Evolutionary conservation across 2,888 invertebrate genomes (phyloP), one percentile per base, ranked within the genome.

Genomic region (Therioaphis trifolii): DNA sequence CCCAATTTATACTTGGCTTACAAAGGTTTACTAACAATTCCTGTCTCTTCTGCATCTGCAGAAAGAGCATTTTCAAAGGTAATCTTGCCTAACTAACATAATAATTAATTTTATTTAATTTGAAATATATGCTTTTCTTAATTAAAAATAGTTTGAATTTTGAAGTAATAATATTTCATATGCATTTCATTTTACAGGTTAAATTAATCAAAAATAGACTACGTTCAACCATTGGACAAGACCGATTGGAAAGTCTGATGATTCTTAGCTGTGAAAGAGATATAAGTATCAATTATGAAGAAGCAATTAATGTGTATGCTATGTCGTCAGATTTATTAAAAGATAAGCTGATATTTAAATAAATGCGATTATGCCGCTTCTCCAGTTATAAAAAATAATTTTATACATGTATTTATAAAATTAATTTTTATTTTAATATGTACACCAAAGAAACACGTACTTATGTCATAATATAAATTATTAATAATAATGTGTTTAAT

Each of bases 1-100:
- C 66, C 66, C 35, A 66, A 66, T 66, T 40, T 66, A n/a, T 66
- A 66, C 66, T 35, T 66, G 35, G 66, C 35, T 66, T 66, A 66
- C n/a, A 66, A 63, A 29, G 63, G 63, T 63, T 63, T 63, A 29
- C 29, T 63, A 2, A 63, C 63, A 18, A 63, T 63, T n/a, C 66
- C 66, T 11, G 35, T 35, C 29, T 66, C 66, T n/a, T 66, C 66
- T 3, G 66, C 66, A 66, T 66, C 66, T 40, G 66, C 66, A 66
- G 66, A 66, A n/a, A 66, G 66, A 66, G 66, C 35, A 35, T 66
- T 66, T 66, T 66, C 66, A 35, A 35, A 35, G 66, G 66, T 66
- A 66, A 35, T 63, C 4, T 43, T 43, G 11, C 11, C 7, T 43
- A 15, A 18, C 29, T 63, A 29, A 63, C 27, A 63, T 63, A 29